These are phyloP conservation scores for Olivierus martensii DNA, from an alignment of 1,140 invertebrate genomes.

Conservation along the genomic window DNA sequence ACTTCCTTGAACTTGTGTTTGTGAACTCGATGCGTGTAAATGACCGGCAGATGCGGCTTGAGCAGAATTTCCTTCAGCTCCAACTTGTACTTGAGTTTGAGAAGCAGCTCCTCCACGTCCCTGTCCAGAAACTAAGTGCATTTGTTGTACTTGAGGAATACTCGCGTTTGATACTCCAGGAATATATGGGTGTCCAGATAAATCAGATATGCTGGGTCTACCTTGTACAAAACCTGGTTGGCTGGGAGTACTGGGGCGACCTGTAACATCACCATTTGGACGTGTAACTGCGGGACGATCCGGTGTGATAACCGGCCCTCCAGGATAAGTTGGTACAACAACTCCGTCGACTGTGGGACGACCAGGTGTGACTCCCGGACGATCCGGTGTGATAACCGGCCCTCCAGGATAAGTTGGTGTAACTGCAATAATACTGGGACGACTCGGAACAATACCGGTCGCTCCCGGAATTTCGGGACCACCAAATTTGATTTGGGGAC, in stretches of 20 bases:
- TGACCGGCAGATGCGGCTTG: conserved; percentile 11
- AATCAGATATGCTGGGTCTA: background rate
- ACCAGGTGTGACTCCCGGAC: too few species aligned
- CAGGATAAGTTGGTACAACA: background rate
- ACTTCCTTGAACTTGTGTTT: conserved; percentile 13
- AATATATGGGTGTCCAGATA: background rate
- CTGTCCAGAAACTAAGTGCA: background rate
- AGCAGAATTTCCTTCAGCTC: conserved; percentile 8
- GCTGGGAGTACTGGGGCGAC: background rate
- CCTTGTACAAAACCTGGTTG: background rate
- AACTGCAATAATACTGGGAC: background rate
- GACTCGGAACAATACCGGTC: too few species aligned
- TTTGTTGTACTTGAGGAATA: too few species aligned
- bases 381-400: too few species aligned
- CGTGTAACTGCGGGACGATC: background rate
- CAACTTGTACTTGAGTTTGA: conserved; percentile 12
- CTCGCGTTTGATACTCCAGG: background rate
- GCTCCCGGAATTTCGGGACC: too few species aligned
- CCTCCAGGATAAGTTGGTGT: too few species aligned
- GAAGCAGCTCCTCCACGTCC: conserved; percentile 6
- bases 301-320: too few species aligned
- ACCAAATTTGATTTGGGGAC: too few species aligned
- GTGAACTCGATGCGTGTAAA: conserved; percentile 2
- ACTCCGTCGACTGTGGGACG: background rate
- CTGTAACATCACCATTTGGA: background rate